These are phyloP conservation scores for Euthynnus affinis DNA, from an alignment of 2,797 vertebrate genomes.

Conservation along the genomic window DNA sequence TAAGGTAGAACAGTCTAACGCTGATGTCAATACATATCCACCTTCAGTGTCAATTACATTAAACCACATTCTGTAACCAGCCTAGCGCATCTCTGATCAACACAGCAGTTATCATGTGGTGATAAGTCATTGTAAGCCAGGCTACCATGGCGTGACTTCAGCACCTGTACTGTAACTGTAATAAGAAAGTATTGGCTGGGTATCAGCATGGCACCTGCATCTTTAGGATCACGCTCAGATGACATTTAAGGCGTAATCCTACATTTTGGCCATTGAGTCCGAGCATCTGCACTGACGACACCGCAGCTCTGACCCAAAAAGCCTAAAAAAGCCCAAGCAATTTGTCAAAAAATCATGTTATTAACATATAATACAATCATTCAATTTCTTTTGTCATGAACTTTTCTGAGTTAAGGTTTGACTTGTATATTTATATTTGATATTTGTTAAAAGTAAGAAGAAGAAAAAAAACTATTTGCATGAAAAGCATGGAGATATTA, in stretches of 20 bases:
- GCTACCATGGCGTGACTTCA: background rate
- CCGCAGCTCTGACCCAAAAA: background rate
- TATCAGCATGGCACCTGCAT: too few relatives aligned
- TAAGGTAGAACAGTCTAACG: too few relatives aligned
- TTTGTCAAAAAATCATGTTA: background rate
- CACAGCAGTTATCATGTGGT: too few relatives aligned
- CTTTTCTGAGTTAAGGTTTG: background rate
- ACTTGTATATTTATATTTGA: too few relatives aligned
- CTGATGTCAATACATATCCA: too few relatives aligned
- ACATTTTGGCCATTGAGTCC: constrained; percentile 4
- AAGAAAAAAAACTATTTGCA: background rate
- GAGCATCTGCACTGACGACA: background rate
- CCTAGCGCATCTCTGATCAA: background rate
- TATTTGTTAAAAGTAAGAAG: too few relatives aligned
- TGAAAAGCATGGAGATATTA: background rate
- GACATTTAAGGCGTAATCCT: background rate
- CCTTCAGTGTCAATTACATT: too few relatives aligned
- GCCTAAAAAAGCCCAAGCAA: background rate
- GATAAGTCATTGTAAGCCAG: background rate
- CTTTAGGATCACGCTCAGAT: background rate
- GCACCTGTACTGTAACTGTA: background rate
- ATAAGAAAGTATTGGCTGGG: background rate
- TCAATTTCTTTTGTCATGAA: too few relatives aligned
- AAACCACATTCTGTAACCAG: too few relatives aligned
- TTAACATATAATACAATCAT: background rate